Conservation (phyloP, 2,797 vertebrate genomes). For the Gallinago solitaria region DNA sequence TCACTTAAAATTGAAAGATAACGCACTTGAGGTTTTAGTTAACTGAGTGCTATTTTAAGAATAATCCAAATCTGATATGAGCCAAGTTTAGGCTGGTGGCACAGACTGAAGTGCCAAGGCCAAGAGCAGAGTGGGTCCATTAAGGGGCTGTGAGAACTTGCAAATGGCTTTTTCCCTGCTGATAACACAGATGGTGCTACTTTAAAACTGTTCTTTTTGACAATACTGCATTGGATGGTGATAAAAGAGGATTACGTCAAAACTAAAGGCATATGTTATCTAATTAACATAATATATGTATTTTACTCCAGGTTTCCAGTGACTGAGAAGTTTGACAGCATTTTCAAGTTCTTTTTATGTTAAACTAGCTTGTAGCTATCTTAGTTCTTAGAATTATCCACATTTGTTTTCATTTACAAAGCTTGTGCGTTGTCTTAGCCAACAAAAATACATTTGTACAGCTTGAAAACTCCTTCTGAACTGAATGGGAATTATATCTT, state of each 20-base stretch:
- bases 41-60: neutral
- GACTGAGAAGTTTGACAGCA: neutral
- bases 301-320: neutral
- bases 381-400: neutral
- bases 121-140: neutral
- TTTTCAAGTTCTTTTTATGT: neutral
- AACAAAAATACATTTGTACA: neutral
- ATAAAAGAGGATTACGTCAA: neutral
- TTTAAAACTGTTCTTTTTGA: neutral
- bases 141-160: neutral
- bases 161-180: neutral
- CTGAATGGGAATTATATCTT: neutral
- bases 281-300: neutral
- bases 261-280: neutral
- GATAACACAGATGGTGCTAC: neutral
- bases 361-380: neutral
- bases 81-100: neutral
- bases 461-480: neutral
- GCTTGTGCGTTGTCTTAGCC: neutral
- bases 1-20: neutral
- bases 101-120: neutral
- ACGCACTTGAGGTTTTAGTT: neutral
- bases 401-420: neutral
- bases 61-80: neutral
- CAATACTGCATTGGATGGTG: neutral